Conservation (phyloP, 1,140 invertebrate species). For the Drosophila varians region DNA sequence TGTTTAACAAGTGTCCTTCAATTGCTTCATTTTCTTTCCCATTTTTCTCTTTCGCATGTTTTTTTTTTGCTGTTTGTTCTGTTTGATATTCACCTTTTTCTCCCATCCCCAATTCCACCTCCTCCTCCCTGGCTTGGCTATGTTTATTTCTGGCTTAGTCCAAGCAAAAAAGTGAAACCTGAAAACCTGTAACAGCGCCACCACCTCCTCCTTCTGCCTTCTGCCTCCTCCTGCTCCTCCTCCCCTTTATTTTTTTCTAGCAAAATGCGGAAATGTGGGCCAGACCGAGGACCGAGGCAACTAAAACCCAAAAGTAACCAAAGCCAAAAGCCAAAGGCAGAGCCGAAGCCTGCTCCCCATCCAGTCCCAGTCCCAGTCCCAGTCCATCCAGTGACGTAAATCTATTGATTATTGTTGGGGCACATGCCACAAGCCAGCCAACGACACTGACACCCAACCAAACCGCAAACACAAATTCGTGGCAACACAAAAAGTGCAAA, state of each 20-base stretch:
- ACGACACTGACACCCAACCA: constrained; percentile 47
- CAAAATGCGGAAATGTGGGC: constrained; percentile 45
- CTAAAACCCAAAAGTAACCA: constrained; percentile 8
- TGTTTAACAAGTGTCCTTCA: constrained; percentile 41
- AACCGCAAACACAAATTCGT: constrained; percentile 57
- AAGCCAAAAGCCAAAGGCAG: constrained; percentile 1
- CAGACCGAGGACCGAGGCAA: constrained; percentile 12
- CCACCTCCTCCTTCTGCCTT: no score
- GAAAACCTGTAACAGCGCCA: constrained; percentile 25
- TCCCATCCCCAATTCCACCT: no score
- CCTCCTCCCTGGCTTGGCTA: not conserved
- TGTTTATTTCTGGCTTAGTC: constrained; percentile 37
- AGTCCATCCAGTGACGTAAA: constrained; percentile 67
- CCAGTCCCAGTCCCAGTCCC: constrained; percentile 42
- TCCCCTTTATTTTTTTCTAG: not conserved
- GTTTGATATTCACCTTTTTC: not conserved
- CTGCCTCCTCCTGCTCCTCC: not conserved
- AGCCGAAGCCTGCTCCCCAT: not conserved
- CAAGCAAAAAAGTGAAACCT: constrained; percentile 44
- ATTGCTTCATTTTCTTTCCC: not conserved
- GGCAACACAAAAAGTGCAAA: constrained; percentile 41
- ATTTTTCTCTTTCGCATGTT: not conserved
- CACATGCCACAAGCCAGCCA: constrained; percentile 41
- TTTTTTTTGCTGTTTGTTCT: not conserved
- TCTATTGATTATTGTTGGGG: constrained; percentile 72